Conservation (phyloP, 2,113 vertebrate species). For the Ageneiosus marmoratus region DNA sequence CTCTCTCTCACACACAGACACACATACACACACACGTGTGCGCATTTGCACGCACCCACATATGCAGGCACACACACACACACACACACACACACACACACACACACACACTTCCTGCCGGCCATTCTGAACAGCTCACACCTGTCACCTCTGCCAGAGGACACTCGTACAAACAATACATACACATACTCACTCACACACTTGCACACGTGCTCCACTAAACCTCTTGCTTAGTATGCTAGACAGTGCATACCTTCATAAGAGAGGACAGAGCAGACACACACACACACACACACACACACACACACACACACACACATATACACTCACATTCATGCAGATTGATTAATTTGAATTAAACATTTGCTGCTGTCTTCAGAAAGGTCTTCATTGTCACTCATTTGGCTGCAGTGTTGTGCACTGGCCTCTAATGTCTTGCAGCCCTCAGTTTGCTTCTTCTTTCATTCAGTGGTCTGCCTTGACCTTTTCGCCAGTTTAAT, state of each 20-base stretch:
- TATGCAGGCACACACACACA: not conserved
- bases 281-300: not conserved
- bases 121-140: conserved; percentile 48
- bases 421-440: conserved; percentile 30
- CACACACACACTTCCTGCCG: conserved; percentile 30
- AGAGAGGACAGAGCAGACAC: conserved; percentile 29
- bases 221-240: conserved; percentile 46
- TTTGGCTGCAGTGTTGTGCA: conserved; percentile 31
- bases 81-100: conserved; percentile 17
- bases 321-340: conserved; percentile 25
- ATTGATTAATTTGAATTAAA: conserved; percentile 58
- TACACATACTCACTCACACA: conserved; percentile 23
- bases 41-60: not conserved
- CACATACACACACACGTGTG: not conserved
- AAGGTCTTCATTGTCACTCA: conserved; percentile 60
- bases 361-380: conserved; percentile 51
- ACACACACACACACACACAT: not conserved
- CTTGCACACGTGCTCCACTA: conserved; percentile 14
- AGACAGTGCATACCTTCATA: conserved; percentile 37
- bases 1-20: too few relatives aligned
- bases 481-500: conserved; percentile 36
- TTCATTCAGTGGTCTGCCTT: conserved; percentile 35
- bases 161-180: conserved; percentile 26
- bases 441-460: conserved; percentile 32
- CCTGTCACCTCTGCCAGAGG: conserved; percentile 48